Conservation (phyloP, 2,113 vertebrate genomes). For the Toxotes chatareus region DNA sequence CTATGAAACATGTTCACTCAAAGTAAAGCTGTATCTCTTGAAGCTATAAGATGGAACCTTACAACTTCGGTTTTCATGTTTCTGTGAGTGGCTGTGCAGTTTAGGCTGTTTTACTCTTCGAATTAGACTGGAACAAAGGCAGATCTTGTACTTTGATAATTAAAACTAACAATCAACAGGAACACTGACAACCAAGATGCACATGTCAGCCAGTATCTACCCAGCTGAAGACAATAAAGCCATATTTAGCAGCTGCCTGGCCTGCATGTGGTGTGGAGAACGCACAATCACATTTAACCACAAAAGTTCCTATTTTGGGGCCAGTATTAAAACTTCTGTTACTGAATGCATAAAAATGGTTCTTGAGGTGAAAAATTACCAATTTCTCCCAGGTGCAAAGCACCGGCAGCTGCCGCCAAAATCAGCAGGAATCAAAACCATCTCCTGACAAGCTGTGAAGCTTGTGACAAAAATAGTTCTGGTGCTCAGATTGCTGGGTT, state of each 20-base stretch:
- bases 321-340: background rate
- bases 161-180: background rate
- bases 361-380: background rate
- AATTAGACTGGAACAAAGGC: background rate
- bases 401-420: background rate
- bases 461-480: constrained; percentile 6
- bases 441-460: background rate
- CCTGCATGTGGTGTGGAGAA: background rate
- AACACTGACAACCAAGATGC: background rate
- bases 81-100: background rate
- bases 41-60: too few relatives aligned
- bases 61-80: background rate
- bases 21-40: background rate
- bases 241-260: constrained; percentile 14
- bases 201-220: background rate
- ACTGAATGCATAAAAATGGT: background rate
- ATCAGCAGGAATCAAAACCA: background rate
- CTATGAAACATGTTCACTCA: background rate
- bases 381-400: background rate
- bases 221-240: background rate
- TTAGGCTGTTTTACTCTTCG: background rate
- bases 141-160: background rate
- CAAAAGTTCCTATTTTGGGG: background rate
- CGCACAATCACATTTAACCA: background rate
- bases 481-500: background rate